Evolutionary conservation across 1,140 invertebrate species (phyloP), one percentile per base, ranked within the genome.

Genomic region (Tachypleus tridentatus): DNA sequence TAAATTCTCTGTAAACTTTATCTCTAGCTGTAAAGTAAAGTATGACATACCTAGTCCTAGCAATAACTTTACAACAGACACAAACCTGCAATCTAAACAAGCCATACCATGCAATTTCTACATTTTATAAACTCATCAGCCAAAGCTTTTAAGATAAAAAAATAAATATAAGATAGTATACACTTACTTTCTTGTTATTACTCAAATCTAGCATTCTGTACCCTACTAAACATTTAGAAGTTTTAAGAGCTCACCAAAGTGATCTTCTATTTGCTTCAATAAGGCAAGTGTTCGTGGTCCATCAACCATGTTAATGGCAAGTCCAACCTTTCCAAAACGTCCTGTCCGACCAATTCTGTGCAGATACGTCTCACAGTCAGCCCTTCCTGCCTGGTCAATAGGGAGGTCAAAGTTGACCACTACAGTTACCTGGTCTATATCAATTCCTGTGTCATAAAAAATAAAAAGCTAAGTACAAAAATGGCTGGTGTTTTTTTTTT

Each of bases 381-480:
- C 88, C 11, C 52, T 48, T 6, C 83, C 82, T 4, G 71, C 68
- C 47, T 83, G 78, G 4, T 57, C 53, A 68, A 95, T 82, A 4
- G 97, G 97, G 70, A 98, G 82, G 79, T 99, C 97, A 79, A 97
- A 99, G 76, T 99, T 99, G 0, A 99, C 91, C 0, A 99, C 97
- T 58, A 99, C 83, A 4, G 94, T 98, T 0, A 99, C 96, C 83
- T 93, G 89, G 73, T 94, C 91, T 3, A 99, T 87, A 77, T 99
- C 96, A 75, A 98, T 97, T 58, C 53, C 53, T 54, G 29, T 29
- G 29, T 29, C 2, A 29, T 29, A 29, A 29, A n/a, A 29, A 29
- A 29, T 29, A 29, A 29, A 29, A 29, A 29, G 2, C 2, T 29
- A 29, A 29, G 29, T 29, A 29, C 29, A 29, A 29, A 29, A 29